These are phyloP conservation scores for Gymnocheta viridis DNA, from an alignment of 2,888 invertebrate species.

Conservation along the genomic window DNA sequence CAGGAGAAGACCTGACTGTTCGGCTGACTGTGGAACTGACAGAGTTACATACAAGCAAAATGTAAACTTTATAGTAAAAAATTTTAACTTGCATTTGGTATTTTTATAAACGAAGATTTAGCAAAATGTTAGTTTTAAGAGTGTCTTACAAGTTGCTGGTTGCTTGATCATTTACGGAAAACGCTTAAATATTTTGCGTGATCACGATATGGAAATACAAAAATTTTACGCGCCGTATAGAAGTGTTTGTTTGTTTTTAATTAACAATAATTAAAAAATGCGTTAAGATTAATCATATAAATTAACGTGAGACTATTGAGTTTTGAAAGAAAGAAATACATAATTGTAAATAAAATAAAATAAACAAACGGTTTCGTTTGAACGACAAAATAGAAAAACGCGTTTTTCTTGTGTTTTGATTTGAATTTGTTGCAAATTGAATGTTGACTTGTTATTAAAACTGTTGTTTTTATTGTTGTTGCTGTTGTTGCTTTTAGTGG, in stretches of 20 bases:
- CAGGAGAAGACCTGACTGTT: neutral
- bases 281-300: conserved; percentile 41
- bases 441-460: conserved; percentile 44
- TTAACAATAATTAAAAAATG: conserved; percentile 33
- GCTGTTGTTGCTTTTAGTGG: conserved; percentile 18
- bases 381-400: conserved; percentile 39
- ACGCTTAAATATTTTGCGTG: neutral
- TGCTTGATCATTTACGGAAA: conserved; percentile 36
- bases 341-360: neutral
- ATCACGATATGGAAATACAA: conserved; percentile 12
- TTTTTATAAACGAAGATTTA: conserved; percentile 56
- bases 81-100: conserved; percentile 41
- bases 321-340: neutral
- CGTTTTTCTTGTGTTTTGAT: conserved; percentile 67
- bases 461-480: conserved; percentile 39
- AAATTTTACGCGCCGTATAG: conserved; percentile 42
- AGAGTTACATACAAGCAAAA: conserved; percentile 25
- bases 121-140: conserved; percentile 65
- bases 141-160: conserved; percentile 59
- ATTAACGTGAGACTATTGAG: conserved; percentile 61
- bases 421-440: conserved; percentile 60
- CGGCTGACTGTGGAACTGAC: neutral
- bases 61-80: conserved; percentile 22
- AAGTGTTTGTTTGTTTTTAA: conserved; percentile 8
- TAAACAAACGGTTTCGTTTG: conserved; percentile 29